phyloP scores from a whole-genome alignment of 2,797 vertebrate genomes.

The Pelochelys cantorii region DNA sequence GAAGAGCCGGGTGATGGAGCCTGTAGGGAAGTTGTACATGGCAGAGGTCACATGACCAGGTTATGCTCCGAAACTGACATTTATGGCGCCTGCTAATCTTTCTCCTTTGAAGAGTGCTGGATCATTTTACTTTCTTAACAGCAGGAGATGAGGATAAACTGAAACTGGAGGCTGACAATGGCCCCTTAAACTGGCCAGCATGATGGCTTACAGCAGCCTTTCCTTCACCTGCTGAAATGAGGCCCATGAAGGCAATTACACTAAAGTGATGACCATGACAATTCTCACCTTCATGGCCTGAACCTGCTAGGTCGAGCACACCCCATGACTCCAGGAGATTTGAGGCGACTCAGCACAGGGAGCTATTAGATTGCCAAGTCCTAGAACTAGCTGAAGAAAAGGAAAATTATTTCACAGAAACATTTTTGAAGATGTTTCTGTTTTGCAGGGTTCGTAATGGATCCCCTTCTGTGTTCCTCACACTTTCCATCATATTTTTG shows the following conservation, averaged over 20 bases:
- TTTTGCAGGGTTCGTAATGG: not conserved
- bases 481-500: not conserved
- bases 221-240: not conserved
- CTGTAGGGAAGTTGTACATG: not conserved
- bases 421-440: not conserved
- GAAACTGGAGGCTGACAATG: slow-evolving; percentile 70
- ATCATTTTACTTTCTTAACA: slow-evolving; percentile 78
- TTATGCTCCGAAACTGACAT: slow-evolving; percentile 75
- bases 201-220: not conserved
- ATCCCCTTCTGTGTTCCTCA: not conserved
- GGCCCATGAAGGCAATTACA: not conserved
- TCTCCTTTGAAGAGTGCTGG: slow-evolving; percentile 70
- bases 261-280: not conserved
- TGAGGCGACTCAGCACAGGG: not conserved
- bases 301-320: not conserved
- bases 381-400: not conserved
- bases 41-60: slow-evolving; percentile 48
- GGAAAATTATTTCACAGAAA: not conserved
- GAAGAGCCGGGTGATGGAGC: not conserved
- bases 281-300: not conserved
- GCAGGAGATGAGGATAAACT: slow-evolving; percentile 79
- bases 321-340: not conserved
- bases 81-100: slow-evolving; percentile 64
- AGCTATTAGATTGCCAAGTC: not conserved
- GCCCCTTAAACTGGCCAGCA: slow-evolving; percentile 57